Evolutionary conservation across 2,113 vertebrate genomes (phyloP).

Genomic region (Zosterops lateralis): DNA sequence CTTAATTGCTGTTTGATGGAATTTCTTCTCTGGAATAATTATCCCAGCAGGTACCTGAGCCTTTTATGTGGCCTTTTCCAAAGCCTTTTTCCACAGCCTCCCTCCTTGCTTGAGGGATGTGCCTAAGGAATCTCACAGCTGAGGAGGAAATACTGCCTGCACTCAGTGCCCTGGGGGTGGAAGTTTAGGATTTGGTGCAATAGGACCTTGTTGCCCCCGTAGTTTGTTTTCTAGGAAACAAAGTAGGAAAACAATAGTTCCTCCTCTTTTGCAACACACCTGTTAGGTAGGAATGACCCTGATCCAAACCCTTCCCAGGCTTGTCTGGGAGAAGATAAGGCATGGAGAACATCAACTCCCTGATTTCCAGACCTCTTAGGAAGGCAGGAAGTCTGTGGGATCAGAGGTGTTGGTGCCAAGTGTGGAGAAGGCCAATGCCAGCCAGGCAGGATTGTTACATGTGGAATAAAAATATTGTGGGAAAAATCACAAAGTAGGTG

Average conservation of each 20-base stretch:
- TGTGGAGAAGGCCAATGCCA: neutral
- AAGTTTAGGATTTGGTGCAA: neutral
- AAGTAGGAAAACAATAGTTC: neutral
- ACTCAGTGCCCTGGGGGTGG: neutral
- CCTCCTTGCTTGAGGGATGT: neutral
- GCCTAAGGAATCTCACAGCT: neutral
- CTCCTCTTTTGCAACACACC: neutral
- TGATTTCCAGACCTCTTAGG: neutral
- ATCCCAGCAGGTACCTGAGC: neutral
- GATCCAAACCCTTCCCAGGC: neutral
- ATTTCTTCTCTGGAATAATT: neutral
- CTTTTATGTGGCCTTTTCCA: neutral
- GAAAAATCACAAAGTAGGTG: neutral
- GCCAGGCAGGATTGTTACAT: rapidly evolving
- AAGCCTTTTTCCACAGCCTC: neutral
- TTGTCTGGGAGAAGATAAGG: neutral
- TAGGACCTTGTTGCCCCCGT: neutral
- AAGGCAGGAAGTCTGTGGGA: neutral
- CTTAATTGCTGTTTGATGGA: neutral
- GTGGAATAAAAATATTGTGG: neutral
- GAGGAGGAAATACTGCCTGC: neutral
- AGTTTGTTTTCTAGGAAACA: neutral
- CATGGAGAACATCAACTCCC: neutral
- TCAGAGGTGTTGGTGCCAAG: neutral
- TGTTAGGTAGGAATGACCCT: neutral